Base-by-base conservation (phyloP, 2,888 invertebrate genomes). In the Phortica okadai region DNA sequence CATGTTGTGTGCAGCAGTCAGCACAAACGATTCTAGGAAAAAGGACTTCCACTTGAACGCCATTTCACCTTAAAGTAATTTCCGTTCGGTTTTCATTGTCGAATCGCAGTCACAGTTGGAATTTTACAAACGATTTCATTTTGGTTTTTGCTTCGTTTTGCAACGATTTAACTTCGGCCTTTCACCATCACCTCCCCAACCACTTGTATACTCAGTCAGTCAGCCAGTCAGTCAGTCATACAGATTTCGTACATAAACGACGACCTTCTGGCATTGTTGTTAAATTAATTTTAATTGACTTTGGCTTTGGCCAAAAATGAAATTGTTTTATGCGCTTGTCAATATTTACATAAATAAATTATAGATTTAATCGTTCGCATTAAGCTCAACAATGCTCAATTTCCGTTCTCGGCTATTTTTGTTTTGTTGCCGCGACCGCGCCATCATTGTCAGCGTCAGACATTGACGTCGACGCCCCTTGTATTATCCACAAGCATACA, bases 291-390 rank as follows among this genome's bases (percentile, higher is more conserved):
- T 83, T 87, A 88, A 85, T 87, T 87, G 89, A 86, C 80, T 84
- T 64, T 74, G 11, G 64, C 74, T 66, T 72, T 76, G 73, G 72
- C 33, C 41, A 45, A 42, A 62, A 70, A 44, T 50, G 56, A 33
- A 73, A 69, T 41, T 44, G 62, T 77, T 75, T n/a, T 45, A 76
- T 66, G 67, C 67, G 25, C 79, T 64, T 83, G 84, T 84, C 89
- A 88, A 85, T 85, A 88, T 88, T 88, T 84, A 84, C 82, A 87
- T 87, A 87, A 87, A 85, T 88, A 87, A 81, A 78, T 78, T 79
- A 79, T 75, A 86, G 74, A 87, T 79, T 81, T 78, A 79, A 79
- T 81, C 82, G 78, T 76, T 74, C 79, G 86, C 83, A 87, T 88
- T 88, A 82, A 79, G 78, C 80, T 79, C 77, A 83, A 83, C 85